Evolutionary conservation across 2,113 vertebrate species (phyloP).

Genomic region (Craseonycteris thonglongyai): DNA sequence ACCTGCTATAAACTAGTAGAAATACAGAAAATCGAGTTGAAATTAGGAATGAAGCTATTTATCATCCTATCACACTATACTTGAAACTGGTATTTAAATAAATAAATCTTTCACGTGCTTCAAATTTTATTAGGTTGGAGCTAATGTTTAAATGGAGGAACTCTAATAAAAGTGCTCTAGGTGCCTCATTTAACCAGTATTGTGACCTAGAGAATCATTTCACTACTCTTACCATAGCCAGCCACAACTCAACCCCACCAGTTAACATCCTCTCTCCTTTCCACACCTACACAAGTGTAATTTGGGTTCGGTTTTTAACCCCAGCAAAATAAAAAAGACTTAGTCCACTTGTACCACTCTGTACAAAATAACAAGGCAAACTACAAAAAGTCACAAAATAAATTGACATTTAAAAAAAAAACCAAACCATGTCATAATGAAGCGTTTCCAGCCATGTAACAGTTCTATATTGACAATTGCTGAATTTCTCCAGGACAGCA

Average conservation of each 20-base stretch:
- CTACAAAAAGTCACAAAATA: background rate
- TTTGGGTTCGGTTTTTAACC: background rate
- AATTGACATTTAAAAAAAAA: background rate
- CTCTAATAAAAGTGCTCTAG: background rate
- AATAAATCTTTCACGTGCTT: background rate
- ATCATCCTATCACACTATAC: background rate
- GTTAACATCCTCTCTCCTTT: background rate
- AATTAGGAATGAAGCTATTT: background rate
- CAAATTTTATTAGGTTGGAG: background rate
- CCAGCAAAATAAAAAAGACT: background rate
- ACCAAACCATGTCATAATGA: background rate
- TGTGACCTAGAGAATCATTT: background rate
- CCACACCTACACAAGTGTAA: background rate
- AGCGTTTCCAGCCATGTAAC: too few relatives aligned
- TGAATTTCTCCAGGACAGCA: background rate
- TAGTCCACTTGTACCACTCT: background rate
- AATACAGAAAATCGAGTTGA: background rate
- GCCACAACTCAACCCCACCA: background rate
- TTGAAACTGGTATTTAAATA: background rate
- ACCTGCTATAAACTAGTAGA: background rate
- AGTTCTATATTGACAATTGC: too few relatives aligned
- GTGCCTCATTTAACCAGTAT: background rate
- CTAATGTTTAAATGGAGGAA: background rate
- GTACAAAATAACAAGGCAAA: background rate
- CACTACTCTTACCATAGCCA: background rate